Percentiles rank a stretch among this genome's conserved stretches.
phyloP scores from a whole-genome alignment of 1,140 invertebrate species.

The Heliconius hewitsoni region DNA sequence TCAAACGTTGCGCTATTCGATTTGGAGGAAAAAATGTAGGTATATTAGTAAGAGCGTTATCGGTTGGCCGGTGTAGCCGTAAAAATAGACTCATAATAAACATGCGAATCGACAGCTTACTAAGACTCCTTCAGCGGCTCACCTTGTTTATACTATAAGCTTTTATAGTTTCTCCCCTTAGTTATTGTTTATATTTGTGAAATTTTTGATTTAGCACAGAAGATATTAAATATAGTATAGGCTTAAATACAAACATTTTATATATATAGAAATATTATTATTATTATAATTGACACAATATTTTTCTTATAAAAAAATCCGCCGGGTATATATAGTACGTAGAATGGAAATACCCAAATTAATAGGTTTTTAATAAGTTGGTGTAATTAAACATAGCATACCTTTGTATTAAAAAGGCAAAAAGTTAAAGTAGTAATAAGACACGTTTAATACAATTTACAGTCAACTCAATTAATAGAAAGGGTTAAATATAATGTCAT shows the following conservation, averaged over 20 bases:
- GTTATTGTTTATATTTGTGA: not conserved
- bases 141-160: not conserved
- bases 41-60: constrained; percentile 63
- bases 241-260: not conserved
- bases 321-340: no score
- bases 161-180: constrained; percentile 27
- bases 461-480: constrained; percentile 41
- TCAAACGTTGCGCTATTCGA: not conserved
- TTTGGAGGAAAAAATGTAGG: constrained; percentile 48
- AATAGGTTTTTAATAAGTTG: no score
- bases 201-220: not conserved
- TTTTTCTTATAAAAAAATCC: not conserved
- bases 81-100: constrained; percentile 68
- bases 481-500: constrained; percentile 51
- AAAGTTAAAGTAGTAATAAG: not conserved
- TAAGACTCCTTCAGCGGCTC: constrained; percentile 51
- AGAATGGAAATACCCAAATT: no score
- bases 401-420: not conserved
- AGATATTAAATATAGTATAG: not conserved
- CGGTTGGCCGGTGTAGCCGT: constrained; percentile 57
- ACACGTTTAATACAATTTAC: constrained; percentile 36
- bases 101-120: constrained; percentile 65
- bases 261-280: not conserved
- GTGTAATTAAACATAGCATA: not conserved
- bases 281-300: not conserved